Percentiles rank a stretch among this genome's conserved stretches.
Conservation (phyloP, 2,888 invertebrate genomes). For the Scaptomyza flava region DNA sequence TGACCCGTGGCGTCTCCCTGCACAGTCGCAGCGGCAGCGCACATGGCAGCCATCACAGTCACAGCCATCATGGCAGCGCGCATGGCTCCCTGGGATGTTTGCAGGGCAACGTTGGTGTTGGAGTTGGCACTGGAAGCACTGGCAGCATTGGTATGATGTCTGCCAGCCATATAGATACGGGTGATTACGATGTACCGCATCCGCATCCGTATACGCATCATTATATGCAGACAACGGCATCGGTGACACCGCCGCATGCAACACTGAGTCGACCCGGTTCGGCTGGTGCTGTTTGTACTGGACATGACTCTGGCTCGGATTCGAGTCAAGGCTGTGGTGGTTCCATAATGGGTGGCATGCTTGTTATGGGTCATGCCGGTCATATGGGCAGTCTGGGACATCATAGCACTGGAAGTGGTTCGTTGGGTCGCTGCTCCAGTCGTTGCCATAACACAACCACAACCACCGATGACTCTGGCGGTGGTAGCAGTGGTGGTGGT, state of each 20-base stretch:
- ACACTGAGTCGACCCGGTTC: slow-evolving; percentile 84
- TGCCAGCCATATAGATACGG: slow-evolving; percentile 83
- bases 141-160: slow-evolving; percentile 83
- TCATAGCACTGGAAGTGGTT: slow-evolving; percentile 82
- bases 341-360: slow-evolving; percentile 83
- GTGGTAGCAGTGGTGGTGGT: slow-evolving; percentile 82
- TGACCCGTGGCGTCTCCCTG: slow-evolving; percentile 84
- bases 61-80: slow-evolving; percentile 79
- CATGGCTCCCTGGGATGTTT: slow-evolving; percentile 81
- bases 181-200: slow-evolving; percentile 85
- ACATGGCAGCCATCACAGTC: slow-evolving; percentile 78
- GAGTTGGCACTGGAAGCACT: slow-evolving; percentile 67
- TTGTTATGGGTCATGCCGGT: slow-evolving; percentile 70
- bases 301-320: slow-evolving; percentile 84
- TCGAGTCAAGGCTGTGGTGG: slow-evolving; percentile 83
- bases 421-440: slow-evolving; percentile 83
- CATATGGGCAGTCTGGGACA: slow-evolving; percentile 80
- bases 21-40: slow-evolving; percentile 83
- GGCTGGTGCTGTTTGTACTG: slow-evolving; percentile 83
- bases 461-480: slow-evolving; percentile 83
- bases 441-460: slow-evolving; percentile 82
- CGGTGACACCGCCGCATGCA: slow-evolving; percentile 84
- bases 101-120: slow-evolving; percentile 74
- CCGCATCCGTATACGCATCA: slow-evolving; percentile 85
- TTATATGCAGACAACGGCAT: slow-evolving; percentile 84